A percentile compares a stretch with the other conserved stretches of the same genome.
phyloP scores from a whole-genome alignment of 1,140 invertebrate genomes.

The Galendromus occidentalis region DNA sequence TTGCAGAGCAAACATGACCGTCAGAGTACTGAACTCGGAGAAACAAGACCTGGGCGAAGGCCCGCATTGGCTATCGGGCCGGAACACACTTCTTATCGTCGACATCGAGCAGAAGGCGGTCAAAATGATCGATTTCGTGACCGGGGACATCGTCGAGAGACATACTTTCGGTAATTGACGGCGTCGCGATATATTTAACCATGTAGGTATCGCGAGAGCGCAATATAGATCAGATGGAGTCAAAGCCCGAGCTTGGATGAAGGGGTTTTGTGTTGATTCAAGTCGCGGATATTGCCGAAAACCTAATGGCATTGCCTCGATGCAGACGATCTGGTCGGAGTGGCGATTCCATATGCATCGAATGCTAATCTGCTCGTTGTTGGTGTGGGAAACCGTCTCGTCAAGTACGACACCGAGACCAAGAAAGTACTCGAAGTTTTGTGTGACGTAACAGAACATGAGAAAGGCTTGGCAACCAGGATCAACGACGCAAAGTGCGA shows the following conservation, averaged over 20 bases:
- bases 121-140: conserved; percentile 33
- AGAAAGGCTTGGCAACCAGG: conserved; percentile 27
- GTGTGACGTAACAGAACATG: neutral
- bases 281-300: too few species aligned
- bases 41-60: conserved; percentile 24
- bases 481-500: conserved; percentile 78
- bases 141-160: conserved; percentile 26
- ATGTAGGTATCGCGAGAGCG: too few species aligned
- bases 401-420: conserved; percentile 41
- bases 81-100: conserved; percentile 41
- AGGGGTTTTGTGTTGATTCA: too few species aligned
- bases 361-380: conserved; percentile 40
- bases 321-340: conserved; percentile 15
- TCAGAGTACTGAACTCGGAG: neutral
- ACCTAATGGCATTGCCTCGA: too few species aligned
- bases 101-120: conserved; percentile 39
- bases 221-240: too few species aligned
- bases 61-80: conserved; percentile 42
- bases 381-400: conserved; percentile 37
- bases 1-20: neutral
- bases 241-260: too few species aligned
- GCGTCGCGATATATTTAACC: neutral
- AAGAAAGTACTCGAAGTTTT: conserved; percentile 16
- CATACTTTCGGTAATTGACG: conserved; percentile 18
- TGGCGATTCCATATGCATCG: conserved; percentile 45